phyloP scores from a whole-genome alignment of 2,797 vertebrate genomes.

The Catharus ustulatus region DNA sequence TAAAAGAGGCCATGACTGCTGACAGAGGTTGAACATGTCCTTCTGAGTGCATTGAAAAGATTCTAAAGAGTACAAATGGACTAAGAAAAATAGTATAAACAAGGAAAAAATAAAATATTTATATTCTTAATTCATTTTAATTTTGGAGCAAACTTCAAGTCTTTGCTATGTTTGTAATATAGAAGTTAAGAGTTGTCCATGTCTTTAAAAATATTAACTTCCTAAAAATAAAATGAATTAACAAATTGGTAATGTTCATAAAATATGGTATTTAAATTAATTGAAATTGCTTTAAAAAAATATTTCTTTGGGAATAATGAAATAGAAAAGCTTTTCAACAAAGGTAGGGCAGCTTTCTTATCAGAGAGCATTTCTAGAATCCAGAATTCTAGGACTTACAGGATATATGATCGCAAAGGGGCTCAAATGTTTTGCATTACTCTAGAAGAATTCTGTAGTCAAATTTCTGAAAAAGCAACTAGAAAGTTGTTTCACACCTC shows the following conservation, averaged over 20 bases:
- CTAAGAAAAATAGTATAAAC: not conserved
- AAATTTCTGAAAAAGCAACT: not conserved
- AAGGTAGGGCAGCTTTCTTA: not conserved
- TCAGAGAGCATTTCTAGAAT: not conserved
- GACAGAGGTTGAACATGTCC: not conserved
- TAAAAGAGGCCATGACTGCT: not conserved
- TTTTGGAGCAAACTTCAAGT: not conserved
- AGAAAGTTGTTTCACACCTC: not conserved
- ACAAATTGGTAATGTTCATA: not conserved
- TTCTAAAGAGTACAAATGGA: not conserved
- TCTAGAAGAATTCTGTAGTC: not conserved
- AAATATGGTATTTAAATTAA: not conserved
- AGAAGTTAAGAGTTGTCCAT: not conserved
- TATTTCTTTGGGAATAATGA: not conserved
- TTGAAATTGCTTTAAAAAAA: not conserved
- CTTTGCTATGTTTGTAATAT: not conserved
- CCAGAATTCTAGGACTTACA: not conserved
- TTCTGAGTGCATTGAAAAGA: not conserved
- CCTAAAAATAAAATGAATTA: not conserved
- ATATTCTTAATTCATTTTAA: not conserved
- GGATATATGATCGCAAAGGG: not conserved
- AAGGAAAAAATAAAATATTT: not conserved
- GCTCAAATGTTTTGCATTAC: not conserved
- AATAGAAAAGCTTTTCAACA: not conserved
- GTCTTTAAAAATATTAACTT: not conserved